These are phyloP conservation scores for Aphidius colemani DNA, from an alignment of 2,888 invertebrate species.

Conservation along the genomic window DNA sequence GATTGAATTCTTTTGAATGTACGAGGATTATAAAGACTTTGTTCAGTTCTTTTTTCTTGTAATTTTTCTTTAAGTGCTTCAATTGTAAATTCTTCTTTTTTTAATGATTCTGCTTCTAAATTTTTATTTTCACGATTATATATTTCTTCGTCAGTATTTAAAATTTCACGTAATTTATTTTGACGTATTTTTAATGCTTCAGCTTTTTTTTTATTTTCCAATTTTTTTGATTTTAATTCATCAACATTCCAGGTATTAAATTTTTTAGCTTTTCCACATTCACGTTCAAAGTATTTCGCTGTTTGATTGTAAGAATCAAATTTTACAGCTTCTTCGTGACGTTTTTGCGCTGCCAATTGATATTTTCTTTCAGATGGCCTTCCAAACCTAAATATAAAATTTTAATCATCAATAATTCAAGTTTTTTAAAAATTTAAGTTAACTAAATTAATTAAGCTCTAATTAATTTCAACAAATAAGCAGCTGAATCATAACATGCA, in stretches of 20 bases:
- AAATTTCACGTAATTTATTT: slow-evolving; percentile 41
- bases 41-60: slow-evolving; percentile 45
- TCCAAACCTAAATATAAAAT: slow-evolving; percentile 43
- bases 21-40: slow-evolving; percentile 46
- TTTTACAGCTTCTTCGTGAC: slow-evolving; percentile 46
- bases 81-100: slow-evolving; percentile 34
- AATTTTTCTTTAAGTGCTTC: slow-evolving; percentile 43
- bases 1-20: slow-evolving; percentile 41
- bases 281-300: slow-evolving; percentile 51
- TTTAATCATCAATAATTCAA: background rate
- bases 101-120: slow-evolving; percentile 23
- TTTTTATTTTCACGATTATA: slow-evolving; percentile 42
- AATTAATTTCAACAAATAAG: too few relatives aligned
- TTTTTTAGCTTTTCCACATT: slow-evolving; percentile 44
- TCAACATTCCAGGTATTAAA: slow-evolving; percentile 48
- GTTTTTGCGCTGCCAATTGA: slow-evolving; percentile 52
- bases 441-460: background rate
- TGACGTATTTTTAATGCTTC: slow-evolving; percentile 43
- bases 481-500: background rate
- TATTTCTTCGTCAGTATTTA: slow-evolving; percentile 44
- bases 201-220: slow-evolving; percentile 39
- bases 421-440: background rate
- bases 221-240: slow-evolving; percentile 31
- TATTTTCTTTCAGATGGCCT: slow-evolving; percentile 49
- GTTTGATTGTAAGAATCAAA: slow-evolving; percentile 46